Evolutionary conservation across 64 coral and sea anemone genomes (phyloP).

Genomic region (Montipora sp.): DNA sequence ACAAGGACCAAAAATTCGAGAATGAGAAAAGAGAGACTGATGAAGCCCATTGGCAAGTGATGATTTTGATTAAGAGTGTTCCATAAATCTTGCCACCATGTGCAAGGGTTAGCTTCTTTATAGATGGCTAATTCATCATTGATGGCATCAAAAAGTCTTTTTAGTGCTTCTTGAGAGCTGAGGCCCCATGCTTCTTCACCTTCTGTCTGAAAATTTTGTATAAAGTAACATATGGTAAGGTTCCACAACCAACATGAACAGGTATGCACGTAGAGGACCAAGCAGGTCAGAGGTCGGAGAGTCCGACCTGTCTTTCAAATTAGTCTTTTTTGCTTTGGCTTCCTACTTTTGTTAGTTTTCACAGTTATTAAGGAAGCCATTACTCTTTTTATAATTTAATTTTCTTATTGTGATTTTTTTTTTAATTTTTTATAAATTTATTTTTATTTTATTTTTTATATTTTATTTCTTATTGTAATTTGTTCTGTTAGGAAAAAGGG

Average conservation of each 20-base stretch:
- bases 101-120: constrained; percentile 38
- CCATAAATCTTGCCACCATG: constrained; percentile 79
- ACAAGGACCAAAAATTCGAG: constrained; percentile 83
- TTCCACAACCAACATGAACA: background rate
- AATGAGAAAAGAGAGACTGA: constrained; percentile 69
- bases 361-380: no score
- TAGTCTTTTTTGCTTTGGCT: no score
- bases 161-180: constrained; percentile 85
- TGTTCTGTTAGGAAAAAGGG: no score
- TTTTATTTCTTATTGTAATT: no score
- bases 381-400: no score
- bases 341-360: no score
- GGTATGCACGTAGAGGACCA: background rate
- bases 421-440: no score
- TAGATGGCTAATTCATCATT: constrained; percentile 70
- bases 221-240: background rate
- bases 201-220: constrained; percentile 1
- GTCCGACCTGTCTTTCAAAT: no score
- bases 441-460: no score
- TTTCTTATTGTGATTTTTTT: no score
- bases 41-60: constrained; percentile 79
- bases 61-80: constrained; percentile 71
- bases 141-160: constrained; percentile 74
- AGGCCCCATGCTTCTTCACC: constrained; percentile 61
- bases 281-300: no score